Evolutionary conservation across 2,113 vertebrate species (phyloP).

Genomic region (Phylloscopus whistleri): DNA sequence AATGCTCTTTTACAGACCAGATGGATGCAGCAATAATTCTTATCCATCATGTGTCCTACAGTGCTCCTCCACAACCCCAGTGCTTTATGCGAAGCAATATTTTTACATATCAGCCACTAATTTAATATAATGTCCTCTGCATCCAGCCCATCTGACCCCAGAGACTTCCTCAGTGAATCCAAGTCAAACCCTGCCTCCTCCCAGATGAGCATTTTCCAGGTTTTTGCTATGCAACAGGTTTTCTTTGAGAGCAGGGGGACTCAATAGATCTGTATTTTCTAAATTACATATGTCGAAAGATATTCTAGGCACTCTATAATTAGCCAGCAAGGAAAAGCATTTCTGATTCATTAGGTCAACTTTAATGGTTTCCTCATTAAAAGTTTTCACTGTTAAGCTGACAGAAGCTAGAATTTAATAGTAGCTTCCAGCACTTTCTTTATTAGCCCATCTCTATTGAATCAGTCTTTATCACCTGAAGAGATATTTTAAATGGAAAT

Average conservation of each 20-base stretch:
- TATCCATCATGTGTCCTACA: neutral
- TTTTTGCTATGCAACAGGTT: slow-evolving; percentile 37
- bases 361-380: slow-evolving; percentile 73
- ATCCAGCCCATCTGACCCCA: neutral
- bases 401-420: slow-evolving; percentile 70
- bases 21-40: neutral
- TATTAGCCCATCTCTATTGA: slow-evolving; percentile 67
- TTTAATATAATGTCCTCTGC: neutral
- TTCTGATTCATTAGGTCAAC: slow-evolving; percentile 71
- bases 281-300: slow-evolving; percentile 64
- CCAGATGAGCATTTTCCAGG: neutral
- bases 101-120: neutral
- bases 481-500: slow-evolving; percentile 75
- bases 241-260: neutral
- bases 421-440: slow-evolving; percentile 65
- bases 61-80: neutral
- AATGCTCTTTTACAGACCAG: neutral
- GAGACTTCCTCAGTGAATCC: neutral
- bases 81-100: neutral
- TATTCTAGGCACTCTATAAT: slow-evolving; percentile 63
- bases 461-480: slow-evolving; percentile 74
- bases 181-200: neutral
- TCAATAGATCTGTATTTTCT: slow-evolving; percentile 46
- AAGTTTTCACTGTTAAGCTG: slow-evolving; percentile 69
- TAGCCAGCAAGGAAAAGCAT: slow-evolving; percentile 68